Percentiles rank a stretch among this genome's conserved stretches.
These are phyloP conservation scores for Tetramorium alpestre DNA, from an alignment of 1,140 invertebrate species.

Conservation along the genomic window DNA sequence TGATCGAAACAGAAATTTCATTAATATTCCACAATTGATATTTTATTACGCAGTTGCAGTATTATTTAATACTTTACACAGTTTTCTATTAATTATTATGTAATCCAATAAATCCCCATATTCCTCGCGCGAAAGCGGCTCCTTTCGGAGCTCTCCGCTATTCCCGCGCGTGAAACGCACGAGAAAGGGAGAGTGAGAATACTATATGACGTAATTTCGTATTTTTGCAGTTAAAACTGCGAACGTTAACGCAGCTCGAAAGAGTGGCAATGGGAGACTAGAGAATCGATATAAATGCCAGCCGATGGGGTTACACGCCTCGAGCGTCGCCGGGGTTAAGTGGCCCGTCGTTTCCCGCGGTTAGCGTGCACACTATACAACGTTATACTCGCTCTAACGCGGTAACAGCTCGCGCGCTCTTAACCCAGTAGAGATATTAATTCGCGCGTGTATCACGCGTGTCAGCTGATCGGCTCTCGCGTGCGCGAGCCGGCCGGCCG, in stretches of 20 bases:
- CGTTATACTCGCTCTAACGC: constrained; percentile 21
- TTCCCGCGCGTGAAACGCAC: not conserved
- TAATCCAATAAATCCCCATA: not conserved
- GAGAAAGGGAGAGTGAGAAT: not conserved
- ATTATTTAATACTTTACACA: not conserved
- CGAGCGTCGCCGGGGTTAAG: constrained; percentile 28
- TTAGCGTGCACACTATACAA: not conserved
- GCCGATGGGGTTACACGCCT: constrained; percentile 12
- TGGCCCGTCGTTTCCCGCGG: constrained; percentile 25
- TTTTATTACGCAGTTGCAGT: not conserved
- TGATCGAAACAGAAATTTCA: too few species aligned
- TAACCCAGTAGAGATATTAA: constrained; percentile 44
- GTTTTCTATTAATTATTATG: not conserved
- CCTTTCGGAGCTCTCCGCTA: not conserved
- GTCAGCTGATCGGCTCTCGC: constrained; percentile 44
- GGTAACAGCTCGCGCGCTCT: constrained; percentile 24
- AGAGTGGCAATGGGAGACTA: not conserved
- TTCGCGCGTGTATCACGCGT: constrained; percentile 40
- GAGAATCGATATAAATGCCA: constrained; percentile 45
- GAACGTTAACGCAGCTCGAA: not conserved
- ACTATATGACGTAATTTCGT: not conserved
- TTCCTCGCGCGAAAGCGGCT: not conserved
- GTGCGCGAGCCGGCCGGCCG: not conserved
- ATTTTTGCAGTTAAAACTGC: not conserved
- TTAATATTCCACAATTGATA: not conserved